Evolutionary conservation across 1,140 invertebrate species (phyloP), one percentile per base, ranked within the genome.

Genomic region (Bombus turneri): DNA sequence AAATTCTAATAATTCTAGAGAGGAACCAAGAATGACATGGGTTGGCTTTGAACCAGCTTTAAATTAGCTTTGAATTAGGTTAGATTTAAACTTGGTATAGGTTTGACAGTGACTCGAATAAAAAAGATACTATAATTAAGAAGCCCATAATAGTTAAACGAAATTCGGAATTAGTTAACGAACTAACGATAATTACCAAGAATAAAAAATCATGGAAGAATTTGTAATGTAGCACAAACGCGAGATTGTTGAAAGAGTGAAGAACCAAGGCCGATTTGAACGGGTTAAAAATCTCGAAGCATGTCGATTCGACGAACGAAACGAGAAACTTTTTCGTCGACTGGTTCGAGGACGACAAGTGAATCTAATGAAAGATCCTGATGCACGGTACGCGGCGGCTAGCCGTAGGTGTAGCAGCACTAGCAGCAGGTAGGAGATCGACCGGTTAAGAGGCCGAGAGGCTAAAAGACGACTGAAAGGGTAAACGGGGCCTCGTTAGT

Each of bases 401-500:
- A 88, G 77, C 86, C 88, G 81, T 90, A 82, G 81, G 73, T 90
- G 86, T 90, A 86, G 85, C 57, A 83, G 85, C 87, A 68, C 87
- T 88, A 90, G 86, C 86, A 88, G 89, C 87, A 91, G 91, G 91
- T 92, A 92, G 89, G 90, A 92, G 91, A 91, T 92, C 90, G 88
- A 88, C 88, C 88, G 87, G 91, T 92, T 91, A 89, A 91, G 87
- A 88, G 90, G 91, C 91, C 87, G 90, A 91, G 91, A 92, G 88
- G 90, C 91, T 92, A 92, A 92, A 92, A 92, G 91, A 91, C 87
- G 90, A 92, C 79, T 88, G 91, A 92, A 93, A 93, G 92, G 92
- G 92, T 91, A 91, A 91, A 92, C 90, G 91, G 91, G 91, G 91
- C 91, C 95, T 95, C 94, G 95, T 95, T 95, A 95, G 93, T 91